Conservation (phyloP, 2,113 vertebrate species). For the Sisor rabdophorus region DNA sequence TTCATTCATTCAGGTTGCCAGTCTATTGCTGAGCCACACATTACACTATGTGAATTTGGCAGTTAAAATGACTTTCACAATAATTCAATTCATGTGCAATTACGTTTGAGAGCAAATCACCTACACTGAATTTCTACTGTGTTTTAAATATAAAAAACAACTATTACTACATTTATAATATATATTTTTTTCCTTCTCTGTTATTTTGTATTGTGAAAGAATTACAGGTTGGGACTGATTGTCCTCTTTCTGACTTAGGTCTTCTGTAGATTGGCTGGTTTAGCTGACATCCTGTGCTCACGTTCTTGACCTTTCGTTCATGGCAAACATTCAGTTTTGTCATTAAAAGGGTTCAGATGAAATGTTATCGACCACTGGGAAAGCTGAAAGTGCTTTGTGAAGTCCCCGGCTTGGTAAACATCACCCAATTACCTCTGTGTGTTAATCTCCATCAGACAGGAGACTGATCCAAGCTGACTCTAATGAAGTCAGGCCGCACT, state of each 20-base stretch:
- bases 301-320: constrained; percentile 32
- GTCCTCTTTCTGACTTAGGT: constrained; percentile 4
- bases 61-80: not conserved
- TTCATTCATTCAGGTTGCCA: too few species aligned
- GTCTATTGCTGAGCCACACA: too few species aligned
- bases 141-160: not conserved
- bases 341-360: constrained; percentile 30
- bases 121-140: not conserved
- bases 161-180: not conserved
- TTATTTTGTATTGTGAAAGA: not conserved
- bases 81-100: not conserved
- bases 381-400: constrained; percentile 36
- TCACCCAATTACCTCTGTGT: constrained; percentile 37
- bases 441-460: constrained; percentile 33
- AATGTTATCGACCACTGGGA: constrained; percentile 26
- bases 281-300: constrained; percentile 11
- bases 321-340: constrained; percentile 23
- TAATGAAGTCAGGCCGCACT: constrained; percentile 37
- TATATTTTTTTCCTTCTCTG: too few species aligned
- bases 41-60: not conserved
- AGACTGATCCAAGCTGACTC: constrained; percentile 21
- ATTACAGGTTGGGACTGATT: constrained; percentile 15
- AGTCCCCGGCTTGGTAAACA: constrained; percentile 46
- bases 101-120: not conserved
- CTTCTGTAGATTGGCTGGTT: constrained; percentile 12